These are phyloP conservation scores for Galaxea fascicularis DNA, from an alignment of 92 coral and sea anemone genomes.

Conservation along the genomic window DNA sequence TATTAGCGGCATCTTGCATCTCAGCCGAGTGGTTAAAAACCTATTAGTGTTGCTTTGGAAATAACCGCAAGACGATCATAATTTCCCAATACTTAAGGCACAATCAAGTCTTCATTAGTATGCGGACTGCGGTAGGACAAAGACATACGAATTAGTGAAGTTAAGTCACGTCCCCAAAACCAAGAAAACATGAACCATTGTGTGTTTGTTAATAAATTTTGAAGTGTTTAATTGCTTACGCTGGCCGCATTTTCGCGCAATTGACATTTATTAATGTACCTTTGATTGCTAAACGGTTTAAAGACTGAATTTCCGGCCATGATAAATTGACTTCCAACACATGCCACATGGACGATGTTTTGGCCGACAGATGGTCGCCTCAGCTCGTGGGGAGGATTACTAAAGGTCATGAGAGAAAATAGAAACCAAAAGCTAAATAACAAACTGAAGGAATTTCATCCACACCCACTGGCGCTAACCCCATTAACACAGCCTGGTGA, in stretches of 20 bases:
- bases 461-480: background rate
- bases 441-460: background rate
- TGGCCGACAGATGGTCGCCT: conserved; percentile 7
- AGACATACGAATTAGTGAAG: background rate
- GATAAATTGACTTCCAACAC: background rate
- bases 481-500: background rate
- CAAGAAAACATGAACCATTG: background rate
- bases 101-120: background rate
- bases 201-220: background rate
- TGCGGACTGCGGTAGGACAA: background rate
- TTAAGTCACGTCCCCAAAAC: background rate
- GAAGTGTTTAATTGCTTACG: conserved; percentile 2
- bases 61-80: background rate
- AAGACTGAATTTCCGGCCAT: background rate
- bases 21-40: background rate
- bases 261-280: background rate
- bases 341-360: background rate
- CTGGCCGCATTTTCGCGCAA: too few relatives aligned
- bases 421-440: background rate
- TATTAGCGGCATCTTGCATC: background rate
- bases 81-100: background rate
- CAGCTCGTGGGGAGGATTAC: background rate
- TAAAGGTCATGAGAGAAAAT: background rate
- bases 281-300: conserved; percentile 14
- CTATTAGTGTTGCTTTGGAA: background rate